Conservation (phyloP, 2,888 invertebrate species). For the Stomorhina lunata region DNA sequence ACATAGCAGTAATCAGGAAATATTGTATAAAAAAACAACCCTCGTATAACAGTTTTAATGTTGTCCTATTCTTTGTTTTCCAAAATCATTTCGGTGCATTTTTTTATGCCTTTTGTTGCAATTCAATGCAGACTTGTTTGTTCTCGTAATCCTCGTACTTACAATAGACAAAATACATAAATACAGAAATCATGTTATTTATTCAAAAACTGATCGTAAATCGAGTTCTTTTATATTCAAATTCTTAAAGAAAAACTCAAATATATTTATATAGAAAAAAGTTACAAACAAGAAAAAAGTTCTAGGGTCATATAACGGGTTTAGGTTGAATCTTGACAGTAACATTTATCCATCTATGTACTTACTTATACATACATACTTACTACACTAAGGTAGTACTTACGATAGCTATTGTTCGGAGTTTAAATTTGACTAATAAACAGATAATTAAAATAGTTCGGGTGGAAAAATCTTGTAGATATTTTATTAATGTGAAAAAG, state of each 20-base stretch:
- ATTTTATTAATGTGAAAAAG: too few relatives aligned
- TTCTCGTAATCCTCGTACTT: too few relatives aligned
- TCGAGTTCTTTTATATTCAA: constrained; percentile 28
- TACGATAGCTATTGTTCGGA: too few relatives aligned
- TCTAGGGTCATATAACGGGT: constrained; percentile 35
- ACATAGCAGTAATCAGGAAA: too few relatives aligned
- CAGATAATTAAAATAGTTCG: too few relatives aligned
- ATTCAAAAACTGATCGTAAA: constrained; percentile 16
- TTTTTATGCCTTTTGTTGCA: neutral
- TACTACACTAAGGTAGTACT: too few relatives aligned
- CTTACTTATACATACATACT: neutral
- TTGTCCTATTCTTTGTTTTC: neutral
- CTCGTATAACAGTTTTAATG: neutral
- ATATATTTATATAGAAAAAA: neutral
- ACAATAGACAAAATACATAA: too few relatives aligned
- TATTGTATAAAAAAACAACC: neutral
- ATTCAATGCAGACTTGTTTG: neutral
- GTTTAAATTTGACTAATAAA: too few relatives aligned
- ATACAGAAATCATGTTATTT: constrained; percentile 19
- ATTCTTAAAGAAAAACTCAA: constrained; percentile 5
- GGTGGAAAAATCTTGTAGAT: too few relatives aligned
- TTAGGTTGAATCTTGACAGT: constrained; percentile 13
- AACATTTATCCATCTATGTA: neutral
- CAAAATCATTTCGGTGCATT: neutral
- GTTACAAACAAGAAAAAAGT: neutral